Evolutionary conservation across 30 jellyfish, hydroid and myxozoan genomes (phyloP).

Genomic region (Aurelia aurita): DNA sequence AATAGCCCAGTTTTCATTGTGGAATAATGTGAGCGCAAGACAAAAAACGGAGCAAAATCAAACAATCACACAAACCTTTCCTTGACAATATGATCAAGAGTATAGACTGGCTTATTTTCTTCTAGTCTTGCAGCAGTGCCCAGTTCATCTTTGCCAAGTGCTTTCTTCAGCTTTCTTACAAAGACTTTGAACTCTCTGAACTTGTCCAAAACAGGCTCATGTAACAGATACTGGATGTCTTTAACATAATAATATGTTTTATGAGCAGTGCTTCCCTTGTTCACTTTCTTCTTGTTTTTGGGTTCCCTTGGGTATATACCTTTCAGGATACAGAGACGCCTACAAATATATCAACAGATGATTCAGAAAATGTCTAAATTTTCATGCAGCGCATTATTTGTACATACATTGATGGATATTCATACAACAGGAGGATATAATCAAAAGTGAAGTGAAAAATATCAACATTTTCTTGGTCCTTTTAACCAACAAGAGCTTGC

Average conservation of each 20-base stretch:
- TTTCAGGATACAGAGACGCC: constrained; percentile 98
- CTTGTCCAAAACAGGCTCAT: constrained; percentile 94
- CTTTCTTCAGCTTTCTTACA: constrained; percentile 87
- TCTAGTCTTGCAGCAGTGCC: constrained; percentile 85
- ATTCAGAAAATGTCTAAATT: too few relatives aligned
- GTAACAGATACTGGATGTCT: constrained; percentile 94
- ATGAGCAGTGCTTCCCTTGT: constrained; percentile 95
- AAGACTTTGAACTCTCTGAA: constrained; percentile 93
- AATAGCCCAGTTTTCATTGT: too few relatives aligned
- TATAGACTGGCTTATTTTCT: constrained; percentile 93
- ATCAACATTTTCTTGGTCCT: too few relatives aligned
- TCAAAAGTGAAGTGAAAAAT: too few relatives aligned
- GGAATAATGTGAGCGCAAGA: too few relatives aligned
- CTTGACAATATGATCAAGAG: constrained; percentile 95
- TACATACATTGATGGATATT: too few relatives aligned
- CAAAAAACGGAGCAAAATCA: too few relatives aligned
- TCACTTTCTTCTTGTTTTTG: constrained; percentile 88
- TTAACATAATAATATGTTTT: constrained; percentile 89
- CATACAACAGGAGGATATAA: too few relatives aligned
- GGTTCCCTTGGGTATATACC: constrained; percentile 99
- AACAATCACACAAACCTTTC: constrained; percentile 79
- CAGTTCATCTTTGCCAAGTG: constrained; percentile 90
- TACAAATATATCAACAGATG: background rate
- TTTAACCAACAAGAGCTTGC: too few relatives aligned
- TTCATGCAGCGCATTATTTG: too few relatives aligned